Percentiles rank a stretch among this genome's conserved stretches.
These are phyloP conservation scores for Spongia lamella DNA, from an alignment of 37 sponge, comb jelly and placozoan species.

Conservation along the genomic window DNA sequence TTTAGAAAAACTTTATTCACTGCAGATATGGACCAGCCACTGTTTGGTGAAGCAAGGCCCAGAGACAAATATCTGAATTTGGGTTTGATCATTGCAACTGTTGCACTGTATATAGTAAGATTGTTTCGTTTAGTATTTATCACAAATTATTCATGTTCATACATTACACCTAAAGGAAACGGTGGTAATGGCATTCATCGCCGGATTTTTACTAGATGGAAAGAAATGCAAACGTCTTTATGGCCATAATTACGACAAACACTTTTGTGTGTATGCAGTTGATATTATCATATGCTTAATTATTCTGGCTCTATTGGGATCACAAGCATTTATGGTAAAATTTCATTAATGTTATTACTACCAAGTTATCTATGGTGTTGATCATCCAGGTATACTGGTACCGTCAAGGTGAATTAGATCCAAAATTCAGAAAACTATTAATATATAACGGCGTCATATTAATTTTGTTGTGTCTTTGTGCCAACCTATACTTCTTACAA, in stretches of 20 bases:
- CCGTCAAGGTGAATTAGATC: constrained; percentile 68
- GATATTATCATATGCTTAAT: constrained; percentile 57
- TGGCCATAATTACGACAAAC: neutral
- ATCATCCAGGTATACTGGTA: constrained; percentile 72
- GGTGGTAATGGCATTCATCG: constrained; percentile 43
- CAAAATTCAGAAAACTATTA: constrained; percentile 69
- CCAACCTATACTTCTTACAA: constrained; percentile 59
- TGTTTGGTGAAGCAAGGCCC: constrained; percentile 69
- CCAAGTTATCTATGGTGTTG: neutral
- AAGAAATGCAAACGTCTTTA: constrained; percentile 44
- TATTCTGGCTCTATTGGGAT: constrained; percentile 49
- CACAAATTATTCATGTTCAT: neutral
- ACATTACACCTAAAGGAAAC: constrained; percentile 31
- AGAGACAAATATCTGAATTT: constrained; percentile 2
- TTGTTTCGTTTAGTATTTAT: neutral
- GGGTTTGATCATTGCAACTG: neutral
- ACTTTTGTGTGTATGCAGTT: constrained; percentile 46
- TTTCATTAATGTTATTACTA: neutral
- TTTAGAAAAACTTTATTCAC: no score
- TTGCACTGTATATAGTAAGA: neutral
- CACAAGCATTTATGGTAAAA: constrained; percentile 64
- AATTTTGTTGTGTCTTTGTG: constrained; percentile 48
- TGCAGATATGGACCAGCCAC: constrained; percentile 38
- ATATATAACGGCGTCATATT: constrained; percentile 71
- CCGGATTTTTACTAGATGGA: constrained; percentile 23